These are phyloP conservation scores for Mythimna impura DNA, from an alignment of 2,888 invertebrate genomes.

Conservation along the genomic window DNA sequence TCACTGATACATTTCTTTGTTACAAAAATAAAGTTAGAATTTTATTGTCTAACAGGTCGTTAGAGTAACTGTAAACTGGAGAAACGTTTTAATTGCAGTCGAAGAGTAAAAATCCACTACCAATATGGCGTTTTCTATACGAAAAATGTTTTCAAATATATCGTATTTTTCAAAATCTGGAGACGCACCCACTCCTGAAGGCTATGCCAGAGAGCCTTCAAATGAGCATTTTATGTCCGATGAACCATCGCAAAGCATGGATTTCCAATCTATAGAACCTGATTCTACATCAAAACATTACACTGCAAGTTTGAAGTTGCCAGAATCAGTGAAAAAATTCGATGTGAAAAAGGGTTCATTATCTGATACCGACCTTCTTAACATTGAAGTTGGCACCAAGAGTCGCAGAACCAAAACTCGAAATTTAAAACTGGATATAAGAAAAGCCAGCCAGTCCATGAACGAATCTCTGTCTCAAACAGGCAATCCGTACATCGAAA, in stretches of 20 bases:
- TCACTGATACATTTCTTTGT: constrained; percentile 55
- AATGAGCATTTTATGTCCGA: constrained; percentile 59
- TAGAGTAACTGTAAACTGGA: constrained; percentile 43
- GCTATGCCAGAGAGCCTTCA: constrained; percentile 24
- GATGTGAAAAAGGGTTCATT: constrained; percentile 78
- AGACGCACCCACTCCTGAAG: constrained; percentile 55
- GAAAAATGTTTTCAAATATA: constrained; percentile 86
- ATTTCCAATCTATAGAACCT: constrained; percentile 76
- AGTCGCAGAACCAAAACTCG: constrained; percentile 73
- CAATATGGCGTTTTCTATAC: constrained; percentile 86
- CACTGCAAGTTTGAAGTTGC: constrained; percentile 72
- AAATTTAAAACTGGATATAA: constrained; percentile 81
- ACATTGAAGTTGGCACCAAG: constrained; percentile 58
- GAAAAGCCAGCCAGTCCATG: constrained; percentile 80
- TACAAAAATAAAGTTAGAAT: constrained; percentile 21
- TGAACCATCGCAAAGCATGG: constrained; percentile 63
- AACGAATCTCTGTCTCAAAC: constrained; percentile 69
- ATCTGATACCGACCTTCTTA: constrained; percentile 83
- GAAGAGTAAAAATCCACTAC: constrained; percentile 17
- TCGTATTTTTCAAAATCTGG: constrained; percentile 84
- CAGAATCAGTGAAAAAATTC: constrained; percentile 76
- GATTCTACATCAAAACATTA: constrained; percentile 80
- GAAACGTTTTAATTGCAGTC: constrained; percentile 32
- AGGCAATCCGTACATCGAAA: constrained; percentile 73
- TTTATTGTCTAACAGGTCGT: constrained; percentile 50